Evolutionary conservation across 2,797 vertebrate genomes (phyloP), one percentile per base, ranked within the genome.

Genomic region (Rachycentron canadum): DNA sequence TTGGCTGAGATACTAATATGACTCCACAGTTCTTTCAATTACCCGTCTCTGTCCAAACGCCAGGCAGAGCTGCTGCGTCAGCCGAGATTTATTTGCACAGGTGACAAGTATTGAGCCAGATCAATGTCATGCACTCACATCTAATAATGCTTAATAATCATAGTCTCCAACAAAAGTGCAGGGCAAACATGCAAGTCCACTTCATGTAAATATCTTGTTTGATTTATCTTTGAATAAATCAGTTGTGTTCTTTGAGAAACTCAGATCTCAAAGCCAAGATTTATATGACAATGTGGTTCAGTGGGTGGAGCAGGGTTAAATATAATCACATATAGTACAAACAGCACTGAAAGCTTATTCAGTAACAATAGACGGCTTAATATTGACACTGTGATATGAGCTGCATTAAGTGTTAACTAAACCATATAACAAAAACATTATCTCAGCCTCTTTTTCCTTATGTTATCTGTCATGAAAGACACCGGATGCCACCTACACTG

Each of bases 71-170:
- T 7, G 28, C 76, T 47, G 59, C 41, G 64, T 59, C 21, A 34
- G 63, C 59, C n/a, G 9, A 73, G 78, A 86, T 85, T 85, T 85
- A 85, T 88, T 87, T 84, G n/a, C 65, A 69, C 63, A 68, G 75
- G 85, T 72, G 61, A 85, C 75, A 77, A 70, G 79, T 75, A 76
- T 47, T 41, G 60, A 85, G 66, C 41, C 69, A 65, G 85, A 92
- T 81, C 71, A 88, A 86, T 92, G 82, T 86, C 28, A 2, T 56
- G 60, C 61, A 28, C 77, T 75, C 63, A 50, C 59, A 69, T 67
- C 60, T 88, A 83, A 85, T 38, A 47, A 40, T 4, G 58, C 64
- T 75, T 30, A 62, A 70, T 40, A 40, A 40, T 40, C 10, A 34
- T 25, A 69, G 53, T 47, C 52, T 60, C 55, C 14, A 40, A 65